These are phyloP conservation scores for Ischnus inquisitorius DNA, from an alignment of 2,888 invertebrate species.

Conservation along the genomic window DNA sequence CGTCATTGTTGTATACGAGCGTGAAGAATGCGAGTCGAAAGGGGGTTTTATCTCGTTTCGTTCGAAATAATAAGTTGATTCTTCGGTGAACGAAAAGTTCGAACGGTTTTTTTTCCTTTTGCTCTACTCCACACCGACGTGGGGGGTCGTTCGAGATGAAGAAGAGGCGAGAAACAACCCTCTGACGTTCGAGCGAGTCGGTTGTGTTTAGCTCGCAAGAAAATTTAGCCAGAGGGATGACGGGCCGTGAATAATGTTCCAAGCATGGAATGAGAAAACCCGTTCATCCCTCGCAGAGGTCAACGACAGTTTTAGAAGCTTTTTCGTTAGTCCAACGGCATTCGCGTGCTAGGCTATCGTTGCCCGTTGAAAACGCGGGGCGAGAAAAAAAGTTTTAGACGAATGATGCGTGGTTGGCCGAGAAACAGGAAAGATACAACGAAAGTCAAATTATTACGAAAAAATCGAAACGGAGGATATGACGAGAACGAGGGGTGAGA, in stretches of 20 bases:
- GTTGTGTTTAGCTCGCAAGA: slow-evolving; percentile 59
- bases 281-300: slow-evolving; percentile 35
- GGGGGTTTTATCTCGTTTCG: slow-evolving; percentile 35
- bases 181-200: slow-evolving; percentile 24
- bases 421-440: slow-evolving; percentile 12
- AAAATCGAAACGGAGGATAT: neutral
- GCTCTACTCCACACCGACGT: slow-evolving; percentile 1
- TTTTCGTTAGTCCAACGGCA: slow-evolving; percentile 5
- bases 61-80: slow-evolving; percentile 64
- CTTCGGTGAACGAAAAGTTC: slow-evolving; percentile 34
- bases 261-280: slow-evolving; percentile 30
- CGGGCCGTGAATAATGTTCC: slow-evolving; percentile 66
- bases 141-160: slow-evolving; percentile 18
- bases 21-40: slow-evolving; percentile 55
- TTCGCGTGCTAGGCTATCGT: slow-evolving; percentile 7
- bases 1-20: slow-evolving; percentile 57
- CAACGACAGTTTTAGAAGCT: slow-evolving; percentile 43
- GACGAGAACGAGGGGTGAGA: neutral
- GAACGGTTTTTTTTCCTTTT: slow-evolving; percentile 27
- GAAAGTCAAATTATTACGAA: slow-evolving; percentile 34
- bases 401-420: slow-evolving; percentile 8
- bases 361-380: neutral
- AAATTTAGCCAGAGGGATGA: slow-evolving; percentile 64
- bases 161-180: slow-evolving; percentile 50
- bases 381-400: neutral